Evolutionary conservation across 2,797 vertebrate genomes (phyloP).

Genomic region (Pipistrellus pygmaeus): DNA sequence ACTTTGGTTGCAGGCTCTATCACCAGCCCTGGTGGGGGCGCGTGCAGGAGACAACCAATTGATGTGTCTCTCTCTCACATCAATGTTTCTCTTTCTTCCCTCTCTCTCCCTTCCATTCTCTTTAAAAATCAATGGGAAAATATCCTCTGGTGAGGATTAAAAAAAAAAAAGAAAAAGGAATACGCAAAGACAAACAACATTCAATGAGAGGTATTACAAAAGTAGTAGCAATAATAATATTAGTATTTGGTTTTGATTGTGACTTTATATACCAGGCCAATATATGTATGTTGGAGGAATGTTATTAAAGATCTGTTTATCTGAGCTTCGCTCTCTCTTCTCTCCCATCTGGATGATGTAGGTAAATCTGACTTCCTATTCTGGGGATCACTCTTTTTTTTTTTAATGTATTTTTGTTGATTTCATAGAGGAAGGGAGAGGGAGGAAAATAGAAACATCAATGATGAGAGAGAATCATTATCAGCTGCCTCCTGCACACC

Average conservation of each 20-base stretch:
- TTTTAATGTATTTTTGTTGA: background rate
- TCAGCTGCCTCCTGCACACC: no score
- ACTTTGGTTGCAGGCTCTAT: no score
- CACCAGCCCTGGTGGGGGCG: no score
- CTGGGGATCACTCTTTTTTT: background rate
- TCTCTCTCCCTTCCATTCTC: no score
- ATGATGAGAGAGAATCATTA: no score
- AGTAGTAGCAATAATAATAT: background rate
- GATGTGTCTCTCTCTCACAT: no score
- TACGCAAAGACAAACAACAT: background rate
- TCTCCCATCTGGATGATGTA: background rate
- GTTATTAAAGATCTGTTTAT: background rate
- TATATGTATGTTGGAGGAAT: background rate
- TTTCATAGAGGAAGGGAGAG: no score
- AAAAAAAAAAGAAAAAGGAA: background rate
- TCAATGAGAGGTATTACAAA: background rate
- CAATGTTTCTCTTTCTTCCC: no score
- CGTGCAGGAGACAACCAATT: no score
- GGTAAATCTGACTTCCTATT: slow-evolving; percentile 9
- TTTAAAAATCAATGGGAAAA: no score
- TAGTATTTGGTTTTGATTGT: background rate
- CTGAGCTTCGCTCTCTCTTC: background rate
- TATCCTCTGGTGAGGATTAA: no score
- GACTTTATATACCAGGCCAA: background rate
- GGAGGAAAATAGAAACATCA: no score